A percentile compares a stretch with the other conserved stretches of the same genome.
phyloP scores from a whole-genome alignment of 2,797 vertebrate species.

The Selene dorsalis region DNA sequence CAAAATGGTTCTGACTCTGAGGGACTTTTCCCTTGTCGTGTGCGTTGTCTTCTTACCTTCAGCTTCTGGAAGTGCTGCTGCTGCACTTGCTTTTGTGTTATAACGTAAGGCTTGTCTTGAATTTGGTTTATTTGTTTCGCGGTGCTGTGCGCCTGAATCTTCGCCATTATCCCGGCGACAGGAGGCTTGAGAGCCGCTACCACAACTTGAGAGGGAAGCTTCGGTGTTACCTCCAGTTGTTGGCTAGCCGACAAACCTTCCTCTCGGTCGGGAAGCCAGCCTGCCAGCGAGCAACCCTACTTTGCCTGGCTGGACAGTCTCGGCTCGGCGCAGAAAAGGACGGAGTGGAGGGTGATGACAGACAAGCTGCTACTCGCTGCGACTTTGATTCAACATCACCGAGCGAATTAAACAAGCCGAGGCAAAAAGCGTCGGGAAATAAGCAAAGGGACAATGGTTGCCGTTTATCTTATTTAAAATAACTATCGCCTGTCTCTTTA shows the following conservation, averaged over 20 bases:
- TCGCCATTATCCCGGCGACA: slow-evolving; percentile 87
- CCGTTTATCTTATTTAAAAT: slow-evolving; percentile 83
- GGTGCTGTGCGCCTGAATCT: slow-evolving; percentile 88
- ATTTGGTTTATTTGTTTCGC: slow-evolving; percentile 88
- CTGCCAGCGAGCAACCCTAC: slow-evolving; percentile 78
- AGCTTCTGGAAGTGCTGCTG: slow-evolving; percentile 91
- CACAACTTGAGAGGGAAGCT: slow-evolving; percentile 79
- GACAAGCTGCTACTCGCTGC: slow-evolving; percentile 75
- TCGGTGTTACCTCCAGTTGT: slow-evolving; percentile 79
- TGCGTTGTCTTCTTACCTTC: slow-evolving; percentile 85
- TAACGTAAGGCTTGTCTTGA: slow-evolving; percentile 87
- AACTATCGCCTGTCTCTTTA: slow-evolving; percentile 88
- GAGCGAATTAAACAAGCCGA: slow-evolving; percentile 46
- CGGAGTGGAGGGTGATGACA: slow-evolving; percentile 74
- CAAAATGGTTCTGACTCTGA: slow-evolving; percentile 84
- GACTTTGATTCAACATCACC: slow-evolving; percentile 73
- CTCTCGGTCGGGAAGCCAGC: slow-evolving; percentile 82
- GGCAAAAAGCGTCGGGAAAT: slow-evolving; percentile 61
- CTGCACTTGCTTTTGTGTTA: slow-evolving; percentile 88
- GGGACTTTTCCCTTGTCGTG: slow-evolving; percentile 77
- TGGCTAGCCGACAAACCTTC: slow-evolving; percentile 82
- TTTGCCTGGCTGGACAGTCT: slow-evolving; percentile 81
- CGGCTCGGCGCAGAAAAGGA: slow-evolving; percentile 69
- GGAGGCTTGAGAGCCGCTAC: slow-evolving; percentile 77
- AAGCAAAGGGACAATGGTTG: slow-evolving; percentile 81